A percentile compares a stretch with the other conserved stretches of the same genome.
These are phyloP conservation scores for Adelphocoris suturalis DNA, from an alignment of 2,888 invertebrate genomes.

Conservation along the genomic window DNA sequence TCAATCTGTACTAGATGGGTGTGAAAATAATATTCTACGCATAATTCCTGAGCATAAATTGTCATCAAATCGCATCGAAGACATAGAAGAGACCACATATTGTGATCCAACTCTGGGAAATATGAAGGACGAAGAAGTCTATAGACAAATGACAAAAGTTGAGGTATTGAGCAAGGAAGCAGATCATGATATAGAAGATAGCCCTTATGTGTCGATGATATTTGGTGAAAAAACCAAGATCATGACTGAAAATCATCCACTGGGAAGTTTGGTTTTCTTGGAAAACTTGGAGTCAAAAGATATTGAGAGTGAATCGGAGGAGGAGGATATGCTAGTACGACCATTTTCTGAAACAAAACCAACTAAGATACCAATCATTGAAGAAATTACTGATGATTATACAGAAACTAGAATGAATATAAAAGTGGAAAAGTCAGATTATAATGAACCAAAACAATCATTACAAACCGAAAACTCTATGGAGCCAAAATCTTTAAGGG, in stretches of 20 bases:
- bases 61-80: not conserved
- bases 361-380: not conserved
- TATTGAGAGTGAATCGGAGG: not conserved
- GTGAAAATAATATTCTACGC: not conserved
- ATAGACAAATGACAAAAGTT: not conserved
- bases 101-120: not conserved
- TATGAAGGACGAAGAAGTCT: not conserved
- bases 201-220: not conserved
- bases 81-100: not conserved
- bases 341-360: not conserved
- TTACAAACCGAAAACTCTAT: not conserved
- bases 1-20: not conserved
- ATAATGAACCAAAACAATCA: not conserved
- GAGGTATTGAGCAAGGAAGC: not conserved
- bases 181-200: not conserved
- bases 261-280: constrained; percentile 4
- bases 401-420: not conserved
- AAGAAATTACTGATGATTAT: not conserved
- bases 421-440: not conserved
- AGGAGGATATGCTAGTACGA: not conserved
- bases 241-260: not conserved
- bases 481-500: not conserved
- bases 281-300: not conserved
- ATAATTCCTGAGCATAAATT: not conserved
- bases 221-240: not conserved